Conservation (phyloP, 64 coral and sea anemone species). For the Cladopsammia gracilis region DNA sequence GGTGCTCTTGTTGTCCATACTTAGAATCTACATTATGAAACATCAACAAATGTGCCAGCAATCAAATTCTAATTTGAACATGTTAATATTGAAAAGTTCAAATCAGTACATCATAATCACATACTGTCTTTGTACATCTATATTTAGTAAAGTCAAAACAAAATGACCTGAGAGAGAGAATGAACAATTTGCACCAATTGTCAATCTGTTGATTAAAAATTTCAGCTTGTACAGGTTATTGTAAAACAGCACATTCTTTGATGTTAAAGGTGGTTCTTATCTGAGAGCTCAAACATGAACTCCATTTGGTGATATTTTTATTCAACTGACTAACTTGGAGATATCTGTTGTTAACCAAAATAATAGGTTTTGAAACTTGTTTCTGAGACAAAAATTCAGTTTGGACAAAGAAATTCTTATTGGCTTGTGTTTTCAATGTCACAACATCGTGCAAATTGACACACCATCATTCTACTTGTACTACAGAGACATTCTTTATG, state of each 20-base stretch:
- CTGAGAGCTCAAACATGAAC: not conserved
- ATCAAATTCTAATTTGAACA: not conserved
- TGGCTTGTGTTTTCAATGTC: not conserved
- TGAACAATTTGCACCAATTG: no score
- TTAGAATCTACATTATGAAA: no score
- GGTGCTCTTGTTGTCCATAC: not conserved
- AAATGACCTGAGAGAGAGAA: no score
- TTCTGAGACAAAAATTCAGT: not conserved
- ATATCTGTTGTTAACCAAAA: not conserved
- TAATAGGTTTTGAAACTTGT: not conserved
- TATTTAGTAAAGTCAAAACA: not conserved
- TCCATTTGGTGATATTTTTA: not conserved
- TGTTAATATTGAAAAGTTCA: no score
- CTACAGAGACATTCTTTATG: slow-evolving; percentile 11
- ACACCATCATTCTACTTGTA: not conserved
- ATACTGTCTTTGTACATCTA: no score
- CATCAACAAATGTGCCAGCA: not conserved
- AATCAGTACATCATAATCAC: no score
- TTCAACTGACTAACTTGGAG: not conserved
- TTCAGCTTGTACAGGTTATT: no score
- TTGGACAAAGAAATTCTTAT: not conserved
- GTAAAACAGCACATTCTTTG: no score
- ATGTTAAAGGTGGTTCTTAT: no score
- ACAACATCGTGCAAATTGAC: not conserved
- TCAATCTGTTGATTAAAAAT: no score